phyloP scores from a whole-genome alignment of 2,113 vertebrate species.

The Chionis minor region DNA sequence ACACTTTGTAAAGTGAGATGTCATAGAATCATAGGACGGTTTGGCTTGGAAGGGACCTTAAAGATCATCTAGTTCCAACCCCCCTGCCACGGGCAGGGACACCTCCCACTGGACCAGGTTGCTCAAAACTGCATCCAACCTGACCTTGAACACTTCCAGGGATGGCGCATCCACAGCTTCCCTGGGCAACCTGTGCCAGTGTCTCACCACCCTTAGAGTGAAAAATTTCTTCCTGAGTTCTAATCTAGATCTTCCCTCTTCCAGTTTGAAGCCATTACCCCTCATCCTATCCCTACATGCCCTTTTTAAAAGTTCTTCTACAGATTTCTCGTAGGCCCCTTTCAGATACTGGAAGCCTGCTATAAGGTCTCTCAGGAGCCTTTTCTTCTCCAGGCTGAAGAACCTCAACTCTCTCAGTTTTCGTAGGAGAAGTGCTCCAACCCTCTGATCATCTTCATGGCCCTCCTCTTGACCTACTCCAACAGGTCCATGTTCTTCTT shows the following conservation, averaged over 20 bases:
- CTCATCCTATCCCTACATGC: neutral
- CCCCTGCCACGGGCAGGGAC: neutral
- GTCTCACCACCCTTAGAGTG: neutral
- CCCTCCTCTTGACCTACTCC: neutral
- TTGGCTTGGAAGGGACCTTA: neutral
- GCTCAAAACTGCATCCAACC: neutral
- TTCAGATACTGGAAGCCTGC: neutral
- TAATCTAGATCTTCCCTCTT: neutral
- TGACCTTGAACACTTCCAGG: neutral
- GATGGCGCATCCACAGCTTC: neutral
- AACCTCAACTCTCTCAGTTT: neutral
- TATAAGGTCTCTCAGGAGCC: neutral
- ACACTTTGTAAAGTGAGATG: neutral
- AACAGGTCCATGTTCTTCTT: neutral
- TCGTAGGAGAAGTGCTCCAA: neutral
- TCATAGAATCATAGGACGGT: neutral
- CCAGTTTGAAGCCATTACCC: neutral
- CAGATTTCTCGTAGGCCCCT: neutral
- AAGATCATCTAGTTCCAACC: neutral
- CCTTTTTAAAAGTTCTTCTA: neutral
- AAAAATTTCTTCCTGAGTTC: neutral
- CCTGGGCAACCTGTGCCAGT: neutral
- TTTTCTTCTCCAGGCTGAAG: neutral
- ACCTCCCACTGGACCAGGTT: neutral
- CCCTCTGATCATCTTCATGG: neutral